Percentiles rank a stretch among this genome's conserved stretches.
phyloP scores from a whole-genome alignment of 2,113 vertebrate genomes.

The Isichthys henryi region DNA sequence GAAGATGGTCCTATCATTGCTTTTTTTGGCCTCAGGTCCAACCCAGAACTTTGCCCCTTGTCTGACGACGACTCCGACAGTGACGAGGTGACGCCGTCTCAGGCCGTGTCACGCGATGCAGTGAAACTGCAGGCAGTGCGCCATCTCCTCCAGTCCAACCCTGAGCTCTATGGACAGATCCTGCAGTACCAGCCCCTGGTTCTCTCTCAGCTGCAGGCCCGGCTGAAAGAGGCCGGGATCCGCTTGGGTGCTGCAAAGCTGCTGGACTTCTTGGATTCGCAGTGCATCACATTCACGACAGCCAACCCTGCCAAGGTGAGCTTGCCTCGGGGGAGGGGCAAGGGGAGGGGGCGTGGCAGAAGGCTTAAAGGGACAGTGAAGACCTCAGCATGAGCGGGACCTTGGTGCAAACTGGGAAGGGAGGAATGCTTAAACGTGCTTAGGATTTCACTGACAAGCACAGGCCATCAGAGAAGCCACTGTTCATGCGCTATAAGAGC shows the following conservation, averaged over 20 bases:
- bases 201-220: slow-evolving; percentile 67
- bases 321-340: slow-evolving; percentile 37
- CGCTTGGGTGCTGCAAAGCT: slow-evolving; percentile 69
- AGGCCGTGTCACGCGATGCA: slow-evolving; percentile 53
- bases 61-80: slow-evolving; percentile 59
- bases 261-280: slow-evolving; percentile 80
- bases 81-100: slow-evolving; percentile 65
- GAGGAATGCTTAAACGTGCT: background rate
- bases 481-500: background rate
- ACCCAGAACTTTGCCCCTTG: slow-evolving; percentile 58
- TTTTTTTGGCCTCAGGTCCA: slow-evolving; percentile 44
- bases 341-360: background rate
- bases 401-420: slow-evolving; percentile 15
- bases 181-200: slow-evolving; percentile 83
- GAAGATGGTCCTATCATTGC: background rate
- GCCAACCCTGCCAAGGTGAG: slow-evolving; percentile 64
- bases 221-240: slow-evolving; percentile 73
- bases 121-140: slow-evolving; percentile 63
- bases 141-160: slow-evolving; percentile 67
- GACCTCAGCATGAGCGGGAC: slow-evolving; percentile 20
- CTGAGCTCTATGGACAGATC: slow-evolving; percentile 64
- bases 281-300: slow-evolving; percentile 83
- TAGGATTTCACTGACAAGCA: background rate
- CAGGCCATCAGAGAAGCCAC: background rate
- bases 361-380: slow-evolving; percentile 24